Evolutionary conservation across 2,797 vertebrate species (phyloP).

Genomic region (Halcyon badia): DNA sequence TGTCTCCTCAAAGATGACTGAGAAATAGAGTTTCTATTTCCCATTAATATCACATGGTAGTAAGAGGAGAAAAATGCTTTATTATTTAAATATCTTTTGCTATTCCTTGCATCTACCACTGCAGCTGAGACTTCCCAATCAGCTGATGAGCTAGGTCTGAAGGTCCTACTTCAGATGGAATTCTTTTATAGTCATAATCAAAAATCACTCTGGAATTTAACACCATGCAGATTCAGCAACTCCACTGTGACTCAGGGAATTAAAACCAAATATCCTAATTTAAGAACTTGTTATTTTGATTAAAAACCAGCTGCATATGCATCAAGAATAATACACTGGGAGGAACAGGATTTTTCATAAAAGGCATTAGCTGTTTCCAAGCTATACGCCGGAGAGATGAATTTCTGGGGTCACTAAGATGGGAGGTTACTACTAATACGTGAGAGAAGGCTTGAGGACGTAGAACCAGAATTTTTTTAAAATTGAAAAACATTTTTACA

Average conservation of each 20-base stretch:
- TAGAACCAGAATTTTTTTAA: not conserved
- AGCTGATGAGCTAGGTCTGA: conserved; percentile 32
- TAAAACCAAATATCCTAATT: conserved; percentile 53
- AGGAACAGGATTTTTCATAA: conserved; percentile 14
- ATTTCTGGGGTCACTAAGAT: not conserved
- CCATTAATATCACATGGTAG: not conserved
- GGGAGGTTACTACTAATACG: not conserved
- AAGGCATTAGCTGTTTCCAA: not conserved
- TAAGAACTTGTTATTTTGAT: conserved; percentile 51
- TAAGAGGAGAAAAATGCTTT: not conserved
- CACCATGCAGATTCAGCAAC: conserved; percentile 49
- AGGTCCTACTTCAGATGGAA: not conserved
- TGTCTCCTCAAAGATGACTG: not conserved
- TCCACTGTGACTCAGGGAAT: conserved; percentile 35
- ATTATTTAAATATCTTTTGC: not conserved
- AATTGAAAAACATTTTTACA: not conserved
- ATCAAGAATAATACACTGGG: not conserved
- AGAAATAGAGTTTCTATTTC: not conserved
- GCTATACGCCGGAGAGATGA: not conserved
- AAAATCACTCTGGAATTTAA: conserved; percentile 40
- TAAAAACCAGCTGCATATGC: conserved; percentile 33
- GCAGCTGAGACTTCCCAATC: conserved; percentile 43
- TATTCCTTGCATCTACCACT: conserved; percentile 18
- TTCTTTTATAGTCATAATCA: conserved; percentile 41
- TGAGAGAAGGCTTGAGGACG: not conserved